Evolutionary conservation across 2,888 invertebrate species (phyloP).

Genomic region (Andrena fulva): DNA sequence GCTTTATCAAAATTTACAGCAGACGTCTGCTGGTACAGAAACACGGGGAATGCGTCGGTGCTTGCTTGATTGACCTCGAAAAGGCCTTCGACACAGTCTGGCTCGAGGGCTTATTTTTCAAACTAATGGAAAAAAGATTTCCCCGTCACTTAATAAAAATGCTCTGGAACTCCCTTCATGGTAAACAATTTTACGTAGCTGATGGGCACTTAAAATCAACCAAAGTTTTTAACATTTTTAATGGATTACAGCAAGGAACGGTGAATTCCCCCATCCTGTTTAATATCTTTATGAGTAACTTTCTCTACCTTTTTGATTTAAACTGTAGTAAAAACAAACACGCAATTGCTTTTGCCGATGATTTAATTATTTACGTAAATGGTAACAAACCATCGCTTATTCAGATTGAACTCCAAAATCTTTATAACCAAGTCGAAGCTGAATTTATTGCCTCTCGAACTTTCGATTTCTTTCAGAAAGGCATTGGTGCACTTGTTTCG

Average conservation of each 20-base stretch:
- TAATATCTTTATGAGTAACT: neutral
- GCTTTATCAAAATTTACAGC: neutral
- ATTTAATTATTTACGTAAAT: neutral
- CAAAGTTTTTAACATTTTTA: too few species aligned
- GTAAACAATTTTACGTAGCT: too few species aligned
- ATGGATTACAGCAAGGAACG: too few species aligned
- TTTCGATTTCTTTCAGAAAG: too few species aligned
- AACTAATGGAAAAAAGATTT: too few species aligned
- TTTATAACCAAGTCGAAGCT: slow-evolving; percentile 16
- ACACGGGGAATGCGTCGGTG: slow-evolving; percentile 21
- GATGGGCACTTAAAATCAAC: too few species aligned
- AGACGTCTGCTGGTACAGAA: slow-evolving; percentile 27
- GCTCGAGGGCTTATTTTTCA: too few species aligned
- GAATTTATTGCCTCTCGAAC: too few species aligned
- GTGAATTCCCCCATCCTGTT: neutral
- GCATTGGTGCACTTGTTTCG: too few species aligned
- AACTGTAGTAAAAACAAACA: neutral
- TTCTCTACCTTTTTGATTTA: neutral
- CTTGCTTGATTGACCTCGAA: neutral
- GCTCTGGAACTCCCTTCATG: too few species aligned
- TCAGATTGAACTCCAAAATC: slow-evolving; percentile 11
- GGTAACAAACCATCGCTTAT: neutral
- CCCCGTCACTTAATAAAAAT: too few species aligned
- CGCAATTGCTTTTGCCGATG: neutral
- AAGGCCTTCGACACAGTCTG: too few species aligned